Base-by-base conservation (phyloP, 1,140 invertebrate genomes). In the Lethrus apterus region DNA sequence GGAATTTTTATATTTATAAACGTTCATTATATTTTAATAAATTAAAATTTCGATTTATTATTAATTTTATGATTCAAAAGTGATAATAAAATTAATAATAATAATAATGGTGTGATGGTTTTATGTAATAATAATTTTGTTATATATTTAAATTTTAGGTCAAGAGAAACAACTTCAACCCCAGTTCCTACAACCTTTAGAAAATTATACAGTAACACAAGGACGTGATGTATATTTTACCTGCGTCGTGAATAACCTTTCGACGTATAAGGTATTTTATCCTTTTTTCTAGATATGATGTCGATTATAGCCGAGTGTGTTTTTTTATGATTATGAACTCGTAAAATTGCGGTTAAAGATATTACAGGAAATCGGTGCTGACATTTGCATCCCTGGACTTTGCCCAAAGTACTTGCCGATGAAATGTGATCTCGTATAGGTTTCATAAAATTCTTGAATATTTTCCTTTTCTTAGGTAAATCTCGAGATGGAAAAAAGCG, bases 231-330 rank as follows among this genome's bases (percentile, higher is more conserved):
- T 90, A 14, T 82, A 78, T 52, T 90, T 93, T 63, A 89, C 89
- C 7, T 93, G 89, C 61, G 81, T 88, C 42, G 88, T 93, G 50
- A 89, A 90, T 66, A 84, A 90, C 69, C 75, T 93, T 19, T 83
- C 84, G 38, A 68, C 73, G 47, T 92, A 87, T 70, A 86, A 86
- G 80, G 89, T 92, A 78, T 68, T 54, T n/a, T 26, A 26, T 26
- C n/a, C 5, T 26, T 26, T 26, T 26, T 26, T 26, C 5, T 26
- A 26, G 23, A n/a, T 26, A 7, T 26, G 23, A n/a, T 26, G 23
- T 5, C 23, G 23, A 46, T 54, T 51, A 54, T 54, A 46, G 52
- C 52, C 52, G 38, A 21, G 48, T 40, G 32, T 44, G 38, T 44
- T 26, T 48, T 53, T 58, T 58, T 51, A 9, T 31, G 54, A 50